Evolutionary conservation across 1,140 invertebrate genomes (phyloP), one percentile per base, ranked within the genome.

Genomic region (Onthophagus taurus): DNA sequence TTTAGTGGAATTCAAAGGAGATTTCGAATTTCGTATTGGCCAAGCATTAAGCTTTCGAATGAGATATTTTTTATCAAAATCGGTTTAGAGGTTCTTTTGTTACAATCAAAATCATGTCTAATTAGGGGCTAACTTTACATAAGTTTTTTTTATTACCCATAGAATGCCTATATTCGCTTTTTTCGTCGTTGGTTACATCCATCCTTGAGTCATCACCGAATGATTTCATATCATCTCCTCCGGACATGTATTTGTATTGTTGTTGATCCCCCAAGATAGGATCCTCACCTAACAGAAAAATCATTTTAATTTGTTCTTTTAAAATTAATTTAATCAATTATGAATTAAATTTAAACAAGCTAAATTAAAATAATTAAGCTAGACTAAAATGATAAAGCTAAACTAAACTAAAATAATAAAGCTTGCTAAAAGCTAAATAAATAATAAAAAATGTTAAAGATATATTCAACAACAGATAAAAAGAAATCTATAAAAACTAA

Each of bases 181-280:
- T 72, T 55, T 82, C 79, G 63, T 85, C 81, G 56, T 76, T 72
- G 2, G 80, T 83, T 17, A 83, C 80, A 63, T 83, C 82, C 53
- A 83, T 77, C 50, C 78, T 73, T 12, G 81, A 84, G 64, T 86
- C 83, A 64, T 85, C 83, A 38, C 78, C 80, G 50, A 85, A 69
- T 24, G 79, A 81, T 67, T 86, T 86, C 81, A 85, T 85, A 53
- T 85, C 81, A 65, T 85, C 83, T 45, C 78, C 78, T 45, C 78
- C 78, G 45, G 82, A 86, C 77, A 90, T 84, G 71, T 90, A 90
- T 52, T 85, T 76, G 69, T 89, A 90, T 49, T 88, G 85, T 52
- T 89, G 85, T 58, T 82, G 79, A 66, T 91, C 82, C 54, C 77
- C 80, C 24, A 78, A 60, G 69, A 83, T 75, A 24, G 77, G 78